phyloP scores from a whole-genome alignment of 2,888 invertebrate genomes.

The Watsonalla binaria region DNA sequence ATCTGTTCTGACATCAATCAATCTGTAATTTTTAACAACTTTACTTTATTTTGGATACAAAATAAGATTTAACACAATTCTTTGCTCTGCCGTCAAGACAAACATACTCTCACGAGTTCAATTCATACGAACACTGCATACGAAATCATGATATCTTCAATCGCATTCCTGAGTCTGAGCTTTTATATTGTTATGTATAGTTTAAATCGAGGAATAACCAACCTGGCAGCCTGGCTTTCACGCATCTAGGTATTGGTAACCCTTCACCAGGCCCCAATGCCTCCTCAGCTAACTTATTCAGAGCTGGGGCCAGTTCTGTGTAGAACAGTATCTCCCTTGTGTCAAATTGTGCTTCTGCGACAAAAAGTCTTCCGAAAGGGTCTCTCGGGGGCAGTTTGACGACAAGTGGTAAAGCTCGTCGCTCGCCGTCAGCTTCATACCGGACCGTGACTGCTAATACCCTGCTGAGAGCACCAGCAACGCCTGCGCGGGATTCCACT shows the following conservation, averaged over 20 bases:
- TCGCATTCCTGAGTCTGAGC: background rate
- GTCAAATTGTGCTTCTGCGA: constrained; percentile 90
- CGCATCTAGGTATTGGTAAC: constrained; percentile 78
- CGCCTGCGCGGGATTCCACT: constrained; percentile 77
- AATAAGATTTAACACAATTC: constrained; percentile 8
- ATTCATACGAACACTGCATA: constrained; percentile 19
- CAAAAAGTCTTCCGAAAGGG: constrained; percentile 88
- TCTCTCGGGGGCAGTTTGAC: constrained; percentile 88
- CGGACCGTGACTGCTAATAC: constrained; percentile 86
- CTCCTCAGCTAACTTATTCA: constrained; percentile 84
- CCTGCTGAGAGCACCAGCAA: constrained; percentile 87
- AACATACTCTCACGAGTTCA: constrained; percentile 28
- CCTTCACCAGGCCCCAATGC: constrained; percentile 59
- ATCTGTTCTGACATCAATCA: too few species aligned
- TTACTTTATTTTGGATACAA: background rate
- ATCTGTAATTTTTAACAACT: too few species aligned
- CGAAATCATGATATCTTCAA: constrained; percentile 5
- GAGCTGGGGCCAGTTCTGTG: constrained; percentile 85
- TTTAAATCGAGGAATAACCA: constrained; percentile 10
- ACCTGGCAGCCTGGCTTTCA: constrained; percentile 83
- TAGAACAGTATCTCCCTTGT: constrained; percentile 90
- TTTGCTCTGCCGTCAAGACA: constrained; percentile 11
- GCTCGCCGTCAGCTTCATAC: constrained; percentile 70
- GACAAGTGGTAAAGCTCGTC: constrained; percentile 74
- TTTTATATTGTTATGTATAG: too few species aligned